phyloP scores from a whole-genome alignment of 2,888 invertebrate species.

The Drosophila testacea region DNA sequence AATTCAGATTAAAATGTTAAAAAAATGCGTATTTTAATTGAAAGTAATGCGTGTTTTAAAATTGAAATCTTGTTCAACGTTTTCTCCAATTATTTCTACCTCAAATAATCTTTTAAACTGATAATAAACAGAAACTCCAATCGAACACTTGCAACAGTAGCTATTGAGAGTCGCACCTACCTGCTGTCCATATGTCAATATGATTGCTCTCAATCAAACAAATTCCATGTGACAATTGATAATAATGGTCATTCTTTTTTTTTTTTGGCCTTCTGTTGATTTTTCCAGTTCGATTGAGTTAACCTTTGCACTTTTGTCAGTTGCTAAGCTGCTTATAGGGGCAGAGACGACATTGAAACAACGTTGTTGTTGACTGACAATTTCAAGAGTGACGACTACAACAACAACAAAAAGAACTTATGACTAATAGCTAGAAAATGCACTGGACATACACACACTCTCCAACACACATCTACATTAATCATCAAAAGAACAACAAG shows the following conservation, averaged over 20 bases:
- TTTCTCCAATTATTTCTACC: not conserved
- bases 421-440: slow-evolving; percentile 68
- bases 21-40: not conserved
- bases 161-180: not conserved
- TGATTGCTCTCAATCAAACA: slow-evolving; percentile 32
- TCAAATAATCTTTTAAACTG: not conserved
- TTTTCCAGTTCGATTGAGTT: slow-evolving; percentile 41
- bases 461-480: slow-evolving; percentile 34
- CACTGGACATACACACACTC: slow-evolving; percentile 36
- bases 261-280: slow-evolving; percentile 33
- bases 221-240: slow-evolving; percentile 48
- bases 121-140: not conserved
- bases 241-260: slow-evolving; percentile 26
- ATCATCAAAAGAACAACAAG: slow-evolving; percentile 52
- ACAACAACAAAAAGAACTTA: slow-evolving; percentile 20
- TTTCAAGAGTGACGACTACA: slow-evolving; percentile 42
- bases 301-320: slow-evolving; percentile 55
- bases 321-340: slow-evolving; percentile 56
- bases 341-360: slow-evolving; percentile 39
- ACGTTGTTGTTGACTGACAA: slow-evolving; percentile 26
- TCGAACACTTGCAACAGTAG: not conserved
- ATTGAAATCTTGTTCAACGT: not conserved
- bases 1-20: not conserved
- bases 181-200: slow-evolving; percentile 30
- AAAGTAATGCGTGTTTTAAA: no score